Conservation (phyloP, 2,113 vertebrate genomes). For the Phylloscopus trochiloides region DNA sequence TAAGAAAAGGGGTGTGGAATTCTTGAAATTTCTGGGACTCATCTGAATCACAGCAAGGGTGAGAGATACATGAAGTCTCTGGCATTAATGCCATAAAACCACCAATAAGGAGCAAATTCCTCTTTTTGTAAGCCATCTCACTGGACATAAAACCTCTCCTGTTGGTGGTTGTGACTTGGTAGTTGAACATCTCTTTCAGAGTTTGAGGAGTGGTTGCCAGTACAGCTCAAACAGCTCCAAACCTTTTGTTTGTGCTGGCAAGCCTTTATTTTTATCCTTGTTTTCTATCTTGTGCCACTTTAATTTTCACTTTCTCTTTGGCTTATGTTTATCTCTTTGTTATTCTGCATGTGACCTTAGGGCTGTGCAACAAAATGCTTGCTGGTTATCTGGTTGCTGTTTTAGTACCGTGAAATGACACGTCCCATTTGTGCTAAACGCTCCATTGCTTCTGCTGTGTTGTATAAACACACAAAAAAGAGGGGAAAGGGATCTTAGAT, state of each 20-base stretch:
- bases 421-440: neutral
- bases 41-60: neutral
- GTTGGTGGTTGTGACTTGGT: neutral
- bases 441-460: neutral
- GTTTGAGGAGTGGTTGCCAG: neutral
- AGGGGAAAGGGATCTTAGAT: neutral
- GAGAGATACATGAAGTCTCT: neutral
- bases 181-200: neutral
- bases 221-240: neutral
- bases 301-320: slow-evolving; percentile 42
- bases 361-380: neutral
- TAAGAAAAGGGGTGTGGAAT: neutral
- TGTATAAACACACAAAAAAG: neutral
- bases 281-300: neutral
- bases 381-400: neutral
- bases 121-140: neutral
- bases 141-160: neutral
- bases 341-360: neutral
- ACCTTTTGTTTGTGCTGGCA: neutral
- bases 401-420: neutral
- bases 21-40: neutral
- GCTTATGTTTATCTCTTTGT: neutral
- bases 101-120: neutral
- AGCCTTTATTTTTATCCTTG: neutral
- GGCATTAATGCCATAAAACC: neutral